Percentiles rank a stretch among this genome's conserved stretches.
phyloP scores from a whole-genome alignment of 2,888 invertebrate species.

The Epirrita christyi region DNA sequence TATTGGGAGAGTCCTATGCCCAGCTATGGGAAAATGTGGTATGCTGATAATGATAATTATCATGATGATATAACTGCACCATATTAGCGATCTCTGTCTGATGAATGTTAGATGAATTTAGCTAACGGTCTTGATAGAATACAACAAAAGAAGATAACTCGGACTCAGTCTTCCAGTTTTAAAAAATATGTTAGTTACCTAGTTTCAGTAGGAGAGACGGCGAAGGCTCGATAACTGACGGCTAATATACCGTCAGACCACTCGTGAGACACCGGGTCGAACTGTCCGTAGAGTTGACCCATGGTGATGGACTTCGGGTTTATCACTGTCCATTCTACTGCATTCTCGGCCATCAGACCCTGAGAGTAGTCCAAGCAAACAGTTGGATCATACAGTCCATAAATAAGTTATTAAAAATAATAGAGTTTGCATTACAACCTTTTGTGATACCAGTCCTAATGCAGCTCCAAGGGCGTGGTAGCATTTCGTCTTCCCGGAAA shows the following conservation, averaged over 20 bases:
- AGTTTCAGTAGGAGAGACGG: constrained; percentile 89
- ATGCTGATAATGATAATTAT: too few species aligned
- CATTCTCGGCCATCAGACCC: constrained; percentile 90
- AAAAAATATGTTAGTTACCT: constrained; percentile 68
- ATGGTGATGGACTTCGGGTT: constrained; percentile 98
- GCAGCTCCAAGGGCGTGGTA: constrained; percentile 94
- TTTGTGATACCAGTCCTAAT: constrained; percentile 90
- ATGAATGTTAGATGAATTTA: too few species aligned
- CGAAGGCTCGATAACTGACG: constrained; percentile 92
- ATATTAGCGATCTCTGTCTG: too few species aligned
- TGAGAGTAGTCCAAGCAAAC: constrained; percentile 46
- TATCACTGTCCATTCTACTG: constrained; percentile 91
- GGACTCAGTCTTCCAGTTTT: too few species aligned
- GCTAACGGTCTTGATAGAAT: too few species aligned
- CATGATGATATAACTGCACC: too few species aligned
- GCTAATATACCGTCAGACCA: constrained; percentile 96
- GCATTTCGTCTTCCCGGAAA: constrained; percentile 95
- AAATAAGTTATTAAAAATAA: too few species aligned
- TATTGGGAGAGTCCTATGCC: too few species aligned
- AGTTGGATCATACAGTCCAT: too few species aligned
- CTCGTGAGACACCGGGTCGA: constrained; percentile 97
- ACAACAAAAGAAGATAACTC: too few species aligned
- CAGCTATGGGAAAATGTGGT: too few species aligned
- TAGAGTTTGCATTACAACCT: constrained; percentile 55
- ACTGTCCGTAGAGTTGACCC: constrained; percentile 97